Evolutionary conservation across 1,140 invertebrate genomes (phyloP).

Genomic region (Sycophaga agraensis): DNA sequence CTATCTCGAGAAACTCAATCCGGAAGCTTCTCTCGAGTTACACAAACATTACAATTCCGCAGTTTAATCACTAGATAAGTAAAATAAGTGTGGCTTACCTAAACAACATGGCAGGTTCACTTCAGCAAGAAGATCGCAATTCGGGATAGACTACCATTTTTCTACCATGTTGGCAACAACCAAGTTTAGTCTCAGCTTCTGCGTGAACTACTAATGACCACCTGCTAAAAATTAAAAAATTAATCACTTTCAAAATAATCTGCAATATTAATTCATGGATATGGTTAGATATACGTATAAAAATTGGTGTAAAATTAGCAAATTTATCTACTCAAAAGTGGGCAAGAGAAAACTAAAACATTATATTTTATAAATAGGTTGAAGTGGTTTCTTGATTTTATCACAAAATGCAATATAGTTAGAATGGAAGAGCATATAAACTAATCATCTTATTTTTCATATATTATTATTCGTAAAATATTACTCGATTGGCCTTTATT

Average conservation of each 20-base stretch:
- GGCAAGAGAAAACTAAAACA: too few relatives aligned
- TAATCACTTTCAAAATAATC: background rate
- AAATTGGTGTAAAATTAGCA: too few relatives aligned
- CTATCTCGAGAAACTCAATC: slow-evolving; percentile 4
- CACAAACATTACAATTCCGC: slow-evolving; percentile 3
- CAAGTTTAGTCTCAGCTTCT: slow-evolving; percentile 44
- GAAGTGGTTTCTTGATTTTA: too few relatives aligned
- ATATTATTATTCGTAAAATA: too few relatives aligned
- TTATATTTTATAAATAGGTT: too few relatives aligned
- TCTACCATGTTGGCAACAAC: slow-evolving; percentile 49
- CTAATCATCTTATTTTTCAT: too few relatives aligned
- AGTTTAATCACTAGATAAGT: background rate
- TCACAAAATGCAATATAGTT: too few relatives aligned
- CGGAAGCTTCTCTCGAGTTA: background rate
- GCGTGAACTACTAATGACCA: slow-evolving; percentile 49
- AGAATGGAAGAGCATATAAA: too few relatives aligned
- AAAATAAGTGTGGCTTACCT: slow-evolving; percentile 43
- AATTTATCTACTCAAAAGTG: too few relatives aligned
- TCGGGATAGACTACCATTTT: slow-evolving; percentile 45
- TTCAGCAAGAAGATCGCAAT: slow-evolving; percentile 50
- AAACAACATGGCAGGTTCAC: slow-evolving; percentile 55
- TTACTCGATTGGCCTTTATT: too few relatives aligned
- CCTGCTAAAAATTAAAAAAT: slow-evolving; percentile 38
- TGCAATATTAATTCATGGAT: too few relatives aligned
- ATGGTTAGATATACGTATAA: too few relatives aligned